phyloP scores from a whole-genome alignment of 1,140 invertebrate species.

The Steinernema khuongi region DNA sequence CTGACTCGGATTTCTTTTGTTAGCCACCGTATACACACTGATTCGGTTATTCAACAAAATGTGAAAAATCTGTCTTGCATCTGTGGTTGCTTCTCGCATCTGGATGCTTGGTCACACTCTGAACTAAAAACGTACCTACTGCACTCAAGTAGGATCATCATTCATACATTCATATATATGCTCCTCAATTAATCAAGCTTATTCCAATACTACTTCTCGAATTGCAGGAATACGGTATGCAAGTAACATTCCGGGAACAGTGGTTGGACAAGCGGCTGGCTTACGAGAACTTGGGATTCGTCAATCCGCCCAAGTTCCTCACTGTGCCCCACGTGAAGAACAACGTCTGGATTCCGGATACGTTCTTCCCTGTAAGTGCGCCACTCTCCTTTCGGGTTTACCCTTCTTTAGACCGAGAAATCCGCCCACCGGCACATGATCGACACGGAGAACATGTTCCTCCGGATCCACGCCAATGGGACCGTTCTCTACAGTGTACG shows the following conservation, averaged over 20 bases:
- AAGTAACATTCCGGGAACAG: slow-evolving; percentile 41
- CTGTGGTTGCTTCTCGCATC: too few species aligned
- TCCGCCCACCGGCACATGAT: slow-evolving; percentile 37
- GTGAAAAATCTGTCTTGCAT: too few species aligned
- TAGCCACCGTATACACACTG: too few species aligned
- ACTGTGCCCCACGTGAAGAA: slow-evolving; percentile 41
- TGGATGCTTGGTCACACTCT: too few species aligned
- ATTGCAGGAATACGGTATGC: slow-evolving; percentile 39
- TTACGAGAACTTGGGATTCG: slow-evolving; percentile 29
- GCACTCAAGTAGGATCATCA: too few species aligned
- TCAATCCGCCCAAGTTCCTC: slow-evolving; percentile 30
- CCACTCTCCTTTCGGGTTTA: background rate
- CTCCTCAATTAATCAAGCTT: background rate
- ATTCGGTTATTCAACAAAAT: too few species aligned
- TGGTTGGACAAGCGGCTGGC: slow-evolving; percentile 36
- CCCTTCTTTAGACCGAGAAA: slow-evolving; percentile 36
- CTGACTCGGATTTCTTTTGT: too few species aligned
- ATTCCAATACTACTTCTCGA: slow-evolving; percentile 5
- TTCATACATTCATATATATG: too few species aligned
- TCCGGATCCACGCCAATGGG: slow-evolving; percentile 36
- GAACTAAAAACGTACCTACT: too few species aligned
- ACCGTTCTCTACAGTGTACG: slow-evolving; percentile 37
- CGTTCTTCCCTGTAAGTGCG: slow-evolving; percentile 37
- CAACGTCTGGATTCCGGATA: slow-evolving; percentile 41
- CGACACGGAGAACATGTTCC: slow-evolving; percentile 41